Evolutionary conservation across 2,888 invertebrate genomes (phyloP).

Genomic region (Zeuzera pyrina): DNA sequence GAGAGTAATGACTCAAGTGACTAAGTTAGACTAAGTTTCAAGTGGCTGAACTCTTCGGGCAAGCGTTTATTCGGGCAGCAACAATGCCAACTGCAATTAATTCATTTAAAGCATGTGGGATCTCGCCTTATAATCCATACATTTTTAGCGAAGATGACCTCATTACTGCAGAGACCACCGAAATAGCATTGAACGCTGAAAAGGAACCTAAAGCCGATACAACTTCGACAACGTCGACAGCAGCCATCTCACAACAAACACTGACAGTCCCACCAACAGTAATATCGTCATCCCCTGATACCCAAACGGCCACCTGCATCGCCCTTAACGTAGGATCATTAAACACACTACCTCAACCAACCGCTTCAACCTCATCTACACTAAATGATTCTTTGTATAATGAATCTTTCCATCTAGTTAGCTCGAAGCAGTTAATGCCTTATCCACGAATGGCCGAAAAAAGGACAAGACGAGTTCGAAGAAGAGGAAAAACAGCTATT

Average conservation of each 20-base stretch:
- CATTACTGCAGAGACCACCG: slow-evolving; percentile 3
- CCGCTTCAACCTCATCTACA: too few species aligned
- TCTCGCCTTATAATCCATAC: slow-evolving; percentile 5
- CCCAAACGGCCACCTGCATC: slow-evolving; percentile 5
- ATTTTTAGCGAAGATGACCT: slow-evolving; percentile 7
- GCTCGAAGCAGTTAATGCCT: too few species aligned
- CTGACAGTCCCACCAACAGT: slow-evolving; percentile 3
- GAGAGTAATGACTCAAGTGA: slow-evolving; percentile 13
- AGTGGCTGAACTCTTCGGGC: slow-evolving; percentile 8
- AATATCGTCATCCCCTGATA: slow-evolving; percentile 2
- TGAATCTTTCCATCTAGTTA: too few species aligned
- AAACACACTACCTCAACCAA: too few species aligned
- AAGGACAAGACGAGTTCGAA: too few species aligned
- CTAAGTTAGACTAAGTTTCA: too few species aligned
- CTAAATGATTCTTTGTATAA: too few species aligned
- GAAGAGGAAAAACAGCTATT: too few species aligned
- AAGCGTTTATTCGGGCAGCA: slow-evolving; percentile 9
- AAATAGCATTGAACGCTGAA: slow-evolving; percentile 4
- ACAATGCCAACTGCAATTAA: slow-evolving; percentile 3
- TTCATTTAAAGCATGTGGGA: slow-evolving; percentile 6
- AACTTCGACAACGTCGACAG: slow-evolving; percentile 1
- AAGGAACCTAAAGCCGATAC: slow-evolving; percentile 3
- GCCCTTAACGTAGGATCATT: too few species aligned
- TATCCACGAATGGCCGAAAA: too few species aligned
- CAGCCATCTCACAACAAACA: slow-evolving; percentile 3